Conservation (phyloP, 1,140 invertebrate species). For the Eubasilissa regina region DNA sequence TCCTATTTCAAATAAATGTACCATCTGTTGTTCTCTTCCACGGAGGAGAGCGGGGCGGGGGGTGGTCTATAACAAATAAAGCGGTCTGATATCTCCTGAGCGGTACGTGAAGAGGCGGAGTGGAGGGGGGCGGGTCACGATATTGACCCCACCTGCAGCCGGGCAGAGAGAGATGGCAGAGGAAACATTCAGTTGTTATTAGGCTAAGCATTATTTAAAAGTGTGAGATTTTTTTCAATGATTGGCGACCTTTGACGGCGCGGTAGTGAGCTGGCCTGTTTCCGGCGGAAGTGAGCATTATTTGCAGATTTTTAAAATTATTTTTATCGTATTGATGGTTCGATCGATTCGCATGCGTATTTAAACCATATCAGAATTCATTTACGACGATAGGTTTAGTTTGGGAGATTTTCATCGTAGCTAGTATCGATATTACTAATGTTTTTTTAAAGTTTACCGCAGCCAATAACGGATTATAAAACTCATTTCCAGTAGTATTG, state of each 20-base stretch:
- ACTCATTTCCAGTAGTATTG: too few relatives aligned
- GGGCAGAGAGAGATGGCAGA: background rate
- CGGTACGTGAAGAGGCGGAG: background rate
- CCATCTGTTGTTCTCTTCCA: slow-evolving; percentile 29
- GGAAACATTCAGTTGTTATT: slow-evolving; percentile 8
- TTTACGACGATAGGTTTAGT: too few relatives aligned
- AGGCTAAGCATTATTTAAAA: slow-evolving; percentile 20
- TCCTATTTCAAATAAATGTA: background rate
- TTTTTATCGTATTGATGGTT: background rate
- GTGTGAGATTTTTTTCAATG: background rate
- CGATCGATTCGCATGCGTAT: background rate
- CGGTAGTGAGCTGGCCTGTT: background rate
- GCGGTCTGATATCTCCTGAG: slow-evolving; percentile 25
- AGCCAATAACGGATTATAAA: too few relatives aligned
- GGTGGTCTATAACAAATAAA: slow-evolving; percentile 32
- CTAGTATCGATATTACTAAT: too few relatives aligned
- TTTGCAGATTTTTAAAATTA: too few relatives aligned
- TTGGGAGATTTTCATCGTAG: too few relatives aligned
- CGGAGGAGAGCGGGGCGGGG: background rate
- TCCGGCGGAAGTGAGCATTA: background rate
- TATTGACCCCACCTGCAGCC: slow-evolving; percentile 44
- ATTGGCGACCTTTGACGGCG: background rate
- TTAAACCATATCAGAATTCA: too few relatives aligned
- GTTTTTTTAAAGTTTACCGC: too few relatives aligned
- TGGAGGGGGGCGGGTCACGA: slow-evolving; percentile 35